Conservation (phyloP, 2,797 vertebrate species). For the Hozukius guyotensis region DNA sequence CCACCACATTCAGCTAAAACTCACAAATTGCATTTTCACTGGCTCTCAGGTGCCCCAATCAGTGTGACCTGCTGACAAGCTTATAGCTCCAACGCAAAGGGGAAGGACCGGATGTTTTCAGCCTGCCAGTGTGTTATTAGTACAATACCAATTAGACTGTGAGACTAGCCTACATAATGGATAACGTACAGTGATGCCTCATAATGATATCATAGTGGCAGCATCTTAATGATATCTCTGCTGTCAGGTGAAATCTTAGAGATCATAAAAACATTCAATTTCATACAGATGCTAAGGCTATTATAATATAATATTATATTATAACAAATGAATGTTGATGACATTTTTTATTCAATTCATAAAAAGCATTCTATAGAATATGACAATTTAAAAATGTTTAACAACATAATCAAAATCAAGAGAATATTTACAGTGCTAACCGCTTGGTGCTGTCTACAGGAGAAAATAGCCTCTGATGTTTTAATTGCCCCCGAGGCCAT, state of each 20-base stretch:
- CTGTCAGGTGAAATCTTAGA: slow-evolving; percentile 21
- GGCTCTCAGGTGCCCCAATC: slow-evolving; percentile 57
- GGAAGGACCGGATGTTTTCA: slow-evolving; percentile 30
- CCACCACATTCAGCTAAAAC: slow-evolving; percentile 35
- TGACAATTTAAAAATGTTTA: slow-evolving; percentile 5
- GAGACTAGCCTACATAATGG: slow-evolving; percentile 28
- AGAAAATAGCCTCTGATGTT: slow-evolving; percentile 52
- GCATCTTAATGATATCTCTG: slow-evolving; percentile 25
- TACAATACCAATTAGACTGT: slow-evolving; percentile 66
- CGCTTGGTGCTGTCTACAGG: slow-evolving; percentile 1
- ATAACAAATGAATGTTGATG: not conserved
- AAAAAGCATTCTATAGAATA: not conserved
- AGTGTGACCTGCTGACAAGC: slow-evolving; percentile 60
- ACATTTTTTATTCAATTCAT: not conserved
- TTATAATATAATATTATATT: not conserved
- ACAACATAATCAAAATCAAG: slow-evolving; percentile 12
- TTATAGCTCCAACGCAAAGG: slow-evolving; percentile 5
- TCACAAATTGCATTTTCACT: slow-evolving; percentile 50
- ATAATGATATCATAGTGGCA: slow-evolving; percentile 11
- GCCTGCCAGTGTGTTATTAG: slow-evolving; percentile 50
- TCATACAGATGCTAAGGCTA: not conserved
- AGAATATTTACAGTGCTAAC: slow-evolving; percentile 16
- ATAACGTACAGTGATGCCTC: slow-evolving; percentile 1
- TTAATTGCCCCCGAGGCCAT: slow-evolving; percentile 59
- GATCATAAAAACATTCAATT: not conserved